Percentiles rank a stretch among this genome's conserved stretches.
Evolutionary conservation across 2,113 vertebrate species (phyloP).

Genomic region (Cyprinus carpio): DNA sequence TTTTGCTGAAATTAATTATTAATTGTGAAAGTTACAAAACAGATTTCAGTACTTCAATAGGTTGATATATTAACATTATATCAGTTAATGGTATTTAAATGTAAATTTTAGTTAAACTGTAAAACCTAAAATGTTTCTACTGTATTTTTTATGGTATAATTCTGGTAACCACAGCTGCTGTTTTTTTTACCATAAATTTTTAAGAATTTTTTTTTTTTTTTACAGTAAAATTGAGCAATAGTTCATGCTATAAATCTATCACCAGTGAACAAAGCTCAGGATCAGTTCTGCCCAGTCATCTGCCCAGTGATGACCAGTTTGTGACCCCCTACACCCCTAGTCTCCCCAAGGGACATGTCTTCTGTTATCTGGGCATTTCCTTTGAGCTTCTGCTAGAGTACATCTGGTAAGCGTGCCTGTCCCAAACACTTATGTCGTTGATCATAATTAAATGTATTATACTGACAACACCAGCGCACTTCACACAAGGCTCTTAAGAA

Average conservation of each 20-base stretch:
- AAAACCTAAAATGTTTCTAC: no score
- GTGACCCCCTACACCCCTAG: constrained; percentile 18
- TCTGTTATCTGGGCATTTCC: constrained; percentile 41
- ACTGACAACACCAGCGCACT: constrained; percentile 30
- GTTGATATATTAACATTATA: no score
- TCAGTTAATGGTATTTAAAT: no score
- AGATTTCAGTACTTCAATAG: no score
- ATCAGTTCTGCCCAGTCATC: constrained; percentile 38
- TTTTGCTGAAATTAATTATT: not conserved
- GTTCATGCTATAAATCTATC: constrained; percentile 14
- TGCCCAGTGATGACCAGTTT: constrained; percentile 47
- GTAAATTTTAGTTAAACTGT: no score
- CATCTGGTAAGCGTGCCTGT: constrained; percentile 44
- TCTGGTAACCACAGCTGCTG: no score
- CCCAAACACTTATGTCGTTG: constrained; percentile 38
- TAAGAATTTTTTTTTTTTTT: no score
- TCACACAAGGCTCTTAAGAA: constrained; percentile 43
- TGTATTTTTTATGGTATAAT: no score
- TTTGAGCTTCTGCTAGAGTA: constrained; percentile 22
- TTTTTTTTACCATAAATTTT: no score
- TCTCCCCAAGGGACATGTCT: constrained; percentile 42
- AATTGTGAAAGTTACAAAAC: no score
- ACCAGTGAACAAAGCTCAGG: constrained; percentile 21
- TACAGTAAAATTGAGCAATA: not conserved
- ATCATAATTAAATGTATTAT: constrained; percentile 49